A percentile compares a stretch with the other conserved stretches of the same genome.
These are phyloP conservation scores for Cynodonichthys magdalenae DNA, from an alignment of 2,797 vertebrate species.

Conservation along the genomic window DNA sequence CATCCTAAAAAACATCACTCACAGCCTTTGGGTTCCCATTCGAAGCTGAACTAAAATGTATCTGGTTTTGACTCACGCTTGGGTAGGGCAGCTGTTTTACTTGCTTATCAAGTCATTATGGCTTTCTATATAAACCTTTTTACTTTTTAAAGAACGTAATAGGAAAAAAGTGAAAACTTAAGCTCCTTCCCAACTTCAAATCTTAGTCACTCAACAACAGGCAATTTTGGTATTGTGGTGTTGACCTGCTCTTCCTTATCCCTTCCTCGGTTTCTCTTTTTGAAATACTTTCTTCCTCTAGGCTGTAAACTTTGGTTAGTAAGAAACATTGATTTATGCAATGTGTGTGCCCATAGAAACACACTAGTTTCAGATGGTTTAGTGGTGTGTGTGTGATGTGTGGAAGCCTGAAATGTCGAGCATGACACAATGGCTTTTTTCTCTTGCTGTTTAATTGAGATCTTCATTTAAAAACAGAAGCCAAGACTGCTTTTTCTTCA, in stretches of 20 bases:
- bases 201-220: conserved; percentile 59
- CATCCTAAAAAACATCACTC: conserved; percentile 22
- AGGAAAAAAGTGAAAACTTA: conserved; percentile 47
- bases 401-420: conserved; percentile 3
- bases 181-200: conserved; percentile 44
- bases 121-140: conserved; percentile 46
- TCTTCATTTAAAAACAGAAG: conserved; percentile 22
- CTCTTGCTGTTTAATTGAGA: conserved; percentile 25
- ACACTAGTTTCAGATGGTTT: conserved; percentile 20
- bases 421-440: conserved; percentile 32
- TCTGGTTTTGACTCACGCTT: conserved; percentile 10
- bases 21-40: conserved; percentile 17
- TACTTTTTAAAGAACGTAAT: conserved; percentile 49
- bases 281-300: conserved; percentile 26
- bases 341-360: conserved; percentile 32
- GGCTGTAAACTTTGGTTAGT: conserved; percentile 46
- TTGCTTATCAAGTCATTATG: conserved; percentile 38
- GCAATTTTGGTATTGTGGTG: conserved; percentile 68
- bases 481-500: conserved; percentile 8
- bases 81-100: conserved; percentile 20
- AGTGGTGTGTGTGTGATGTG: conserved; percentile 31
- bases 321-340: conserved; percentile 48
- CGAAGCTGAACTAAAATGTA: conserved; percentile 18
- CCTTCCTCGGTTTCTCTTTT: conserved; percentile 26
- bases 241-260: conserved; percentile 41